These are phyloP conservation scores for Limnephilus rhombicus DNA, from an alignment of 2,888 invertebrate species.

Conservation along the genomic window DNA sequence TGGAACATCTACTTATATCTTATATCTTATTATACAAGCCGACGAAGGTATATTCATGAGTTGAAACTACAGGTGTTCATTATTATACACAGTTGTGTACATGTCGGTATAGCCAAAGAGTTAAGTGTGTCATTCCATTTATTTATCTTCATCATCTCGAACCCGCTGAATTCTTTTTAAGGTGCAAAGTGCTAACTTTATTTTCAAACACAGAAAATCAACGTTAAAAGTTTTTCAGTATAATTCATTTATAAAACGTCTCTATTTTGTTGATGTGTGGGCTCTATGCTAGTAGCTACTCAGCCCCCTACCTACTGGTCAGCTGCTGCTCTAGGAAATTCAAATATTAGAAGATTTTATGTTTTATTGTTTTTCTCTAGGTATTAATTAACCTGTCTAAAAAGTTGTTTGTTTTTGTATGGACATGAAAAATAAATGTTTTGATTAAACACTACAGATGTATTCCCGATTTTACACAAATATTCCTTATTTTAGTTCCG, in stretches of 20 bases:
- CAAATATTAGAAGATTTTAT: too few relatives aligned
- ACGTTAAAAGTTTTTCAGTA: neutral
- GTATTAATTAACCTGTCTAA: too few relatives aligned
- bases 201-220: neutral
- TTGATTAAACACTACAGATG: too few relatives aligned
- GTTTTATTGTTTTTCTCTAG: too few relatives aligned
- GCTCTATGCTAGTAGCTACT: too few relatives aligned
- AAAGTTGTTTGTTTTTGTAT: too few relatives aligned
- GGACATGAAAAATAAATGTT: too few relatives aligned
- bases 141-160: neutral
- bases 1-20: neutral
- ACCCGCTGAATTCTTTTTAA: neutral
- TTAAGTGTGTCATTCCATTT: too few relatives aligned
- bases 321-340: too few relatives aligned
- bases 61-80: neutral
- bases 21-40: neutral
- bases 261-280: too few relatives aligned
- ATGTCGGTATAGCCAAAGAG: too few relatives aligned
- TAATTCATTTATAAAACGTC: neutral
- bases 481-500: neutral
- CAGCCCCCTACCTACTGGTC: too few relatives aligned
- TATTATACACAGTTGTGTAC: neutral
- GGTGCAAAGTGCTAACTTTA: neutral
- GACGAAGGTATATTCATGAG: neutral
- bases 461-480: neutral